These are phyloP conservation scores for Acanthosepion lycidas DNA, from an alignment of 2,888 invertebrate species.

Conservation along the genomic window DNA sequence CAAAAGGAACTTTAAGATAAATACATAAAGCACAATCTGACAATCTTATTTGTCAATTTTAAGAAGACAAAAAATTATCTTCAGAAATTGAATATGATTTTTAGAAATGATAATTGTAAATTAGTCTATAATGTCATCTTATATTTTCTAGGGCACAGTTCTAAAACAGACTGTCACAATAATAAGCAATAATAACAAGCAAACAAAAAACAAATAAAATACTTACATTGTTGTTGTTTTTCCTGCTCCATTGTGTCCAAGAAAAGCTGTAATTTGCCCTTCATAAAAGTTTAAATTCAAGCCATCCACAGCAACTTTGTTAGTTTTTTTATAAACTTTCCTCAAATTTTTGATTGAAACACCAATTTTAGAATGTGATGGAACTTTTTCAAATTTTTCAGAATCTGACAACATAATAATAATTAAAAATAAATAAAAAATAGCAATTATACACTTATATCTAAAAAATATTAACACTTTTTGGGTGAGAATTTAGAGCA, in stretches of 20 bases:
- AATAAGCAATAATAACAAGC: background rate
- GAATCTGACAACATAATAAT: slow-evolving; percentile 52
- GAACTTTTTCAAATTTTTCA: slow-evolving; percentile 76
- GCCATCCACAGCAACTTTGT: slow-evolving; percentile 79
- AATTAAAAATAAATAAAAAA: background rate
- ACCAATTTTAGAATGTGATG: slow-evolving; percentile 78
- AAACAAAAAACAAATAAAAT: background rate
- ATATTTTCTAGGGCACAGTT: background rate
- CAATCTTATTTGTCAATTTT: background rate
- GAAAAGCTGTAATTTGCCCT: slow-evolving; percentile 88
- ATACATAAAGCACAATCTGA: background rate
- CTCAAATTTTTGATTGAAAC: slow-evolving; percentile 84
- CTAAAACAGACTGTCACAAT: background rate
- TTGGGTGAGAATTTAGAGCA: no score
- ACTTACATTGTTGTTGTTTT: slow-evolving; percentile 91
- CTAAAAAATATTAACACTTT: no score
- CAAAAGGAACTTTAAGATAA: background rate
- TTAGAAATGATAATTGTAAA: background rate
- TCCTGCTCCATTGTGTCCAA: slow-evolving; percentile 93
- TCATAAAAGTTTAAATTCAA: slow-evolving; percentile 86
- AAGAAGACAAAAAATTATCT: background rate
- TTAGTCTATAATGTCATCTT: background rate
- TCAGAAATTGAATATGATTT: background rate
- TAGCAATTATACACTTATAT: no score
- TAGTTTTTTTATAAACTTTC: slow-evolving; percentile 75